Percentiles rank a stretch among this genome's conserved stretches.
phyloP scores from a whole-genome alignment of 2,797 vertebrate species.

The Lemur catta region DNA sequence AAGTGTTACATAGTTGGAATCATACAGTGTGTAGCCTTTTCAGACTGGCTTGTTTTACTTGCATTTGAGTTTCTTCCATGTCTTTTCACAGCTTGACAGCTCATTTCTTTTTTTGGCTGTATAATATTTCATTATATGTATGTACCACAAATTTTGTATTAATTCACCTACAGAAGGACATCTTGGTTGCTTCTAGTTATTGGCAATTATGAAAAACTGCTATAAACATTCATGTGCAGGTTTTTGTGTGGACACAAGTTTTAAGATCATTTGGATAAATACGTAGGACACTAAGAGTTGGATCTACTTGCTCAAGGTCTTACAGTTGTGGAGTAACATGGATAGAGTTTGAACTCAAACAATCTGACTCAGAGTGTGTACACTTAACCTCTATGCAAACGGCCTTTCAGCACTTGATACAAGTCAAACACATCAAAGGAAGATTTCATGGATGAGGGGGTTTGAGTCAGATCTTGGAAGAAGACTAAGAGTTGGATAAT shows the following conservation, averaged over 20 bases:
- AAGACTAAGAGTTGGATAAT: background rate
- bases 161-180: background rate
- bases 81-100: background rate
- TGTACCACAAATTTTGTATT: background rate
- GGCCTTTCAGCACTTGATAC: background rate
- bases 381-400: background rate
- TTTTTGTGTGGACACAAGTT: background rate
- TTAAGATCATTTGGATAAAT: slow-evolving; percentile 12
- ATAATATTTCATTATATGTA: background rate
- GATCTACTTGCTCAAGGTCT: background rate
- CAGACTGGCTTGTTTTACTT: background rate
- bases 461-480: background rate
- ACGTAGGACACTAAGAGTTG: background rate
- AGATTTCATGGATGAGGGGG: background rate
- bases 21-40: background rate
- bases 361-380: background rate
- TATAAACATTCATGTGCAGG: background rate
- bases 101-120: background rate
- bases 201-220: background rate
- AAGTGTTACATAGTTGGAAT: background rate
- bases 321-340: background rate
- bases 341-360: background rate
- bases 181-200: background rate
- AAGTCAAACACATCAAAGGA: background rate
- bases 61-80: background rate